Evolutionary conservation across 2,888 invertebrate genomes (phyloP), one percentile per base, ranked within the genome.

Genomic region (Rhagophthalmus giganteus): DNA sequence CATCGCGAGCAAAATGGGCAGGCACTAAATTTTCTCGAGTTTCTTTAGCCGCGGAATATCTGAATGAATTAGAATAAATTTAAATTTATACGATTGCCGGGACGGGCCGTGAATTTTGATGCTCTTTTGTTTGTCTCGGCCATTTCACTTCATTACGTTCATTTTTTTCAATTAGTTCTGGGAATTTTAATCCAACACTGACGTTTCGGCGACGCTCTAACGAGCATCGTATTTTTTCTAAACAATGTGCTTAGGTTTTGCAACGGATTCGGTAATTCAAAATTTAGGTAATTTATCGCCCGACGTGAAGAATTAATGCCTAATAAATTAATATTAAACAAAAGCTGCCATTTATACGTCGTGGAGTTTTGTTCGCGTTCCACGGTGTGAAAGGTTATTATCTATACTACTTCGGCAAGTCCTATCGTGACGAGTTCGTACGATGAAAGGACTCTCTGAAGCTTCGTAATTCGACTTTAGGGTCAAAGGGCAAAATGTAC

Each of bases 41-140:
- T 48, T 41, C 41, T 48, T 48, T 40, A 37, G 20, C 15, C 39
- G 30, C 52, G 52, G 46, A 46, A 52, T 47, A 47, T 52, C 32
- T 52, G 52, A 52, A 52, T 52, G 52, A 37, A 52, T 50, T 50
- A 28, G 35, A 50, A 54, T 50, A 50, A 49, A 54, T 54, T 54
- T 54, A 45, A 48, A 53, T 47, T 48, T 44, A 44, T 42, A 42
- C 35, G 45, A 51, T 46, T 51, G 41, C 45, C 11, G 16, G 31
- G 28, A 37, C 40, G 20, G 20, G 10, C 41, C 26, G 32, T 41
- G 31, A 31, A 51, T 40, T 40, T 37, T 54, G 46, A 55, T 53
- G 48, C 25, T 31, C 26, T 25, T 42, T 44, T 30, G 30, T 44
- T 42, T 34, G 13, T 15, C 14, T 16, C 42, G 34, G 8, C 13